A percentile compares a stretch with the other conserved stretches of the same genome.
These are phyloP conservation scores for Antigone vipio DNA, from an alignment of 2,113 vertebrate species.

Conservation along the genomic window DNA sequence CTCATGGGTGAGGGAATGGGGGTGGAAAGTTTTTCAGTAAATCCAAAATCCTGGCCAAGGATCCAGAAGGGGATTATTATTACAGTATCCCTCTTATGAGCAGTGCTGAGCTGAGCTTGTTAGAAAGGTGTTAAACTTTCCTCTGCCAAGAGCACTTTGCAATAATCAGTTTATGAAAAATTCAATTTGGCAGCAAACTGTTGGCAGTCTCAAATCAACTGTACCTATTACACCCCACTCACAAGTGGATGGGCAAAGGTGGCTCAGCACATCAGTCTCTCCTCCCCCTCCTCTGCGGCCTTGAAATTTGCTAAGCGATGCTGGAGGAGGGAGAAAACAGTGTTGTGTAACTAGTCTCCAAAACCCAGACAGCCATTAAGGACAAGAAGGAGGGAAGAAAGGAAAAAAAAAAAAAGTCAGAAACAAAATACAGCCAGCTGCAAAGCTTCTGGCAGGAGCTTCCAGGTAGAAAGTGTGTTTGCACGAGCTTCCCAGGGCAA, in stretches of 20 bases:
- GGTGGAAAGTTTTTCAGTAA: neutral
- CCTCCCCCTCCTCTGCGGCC: neutral
- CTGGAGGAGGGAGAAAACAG: slow-evolving; percentile 22
- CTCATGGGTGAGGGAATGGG: neutral
- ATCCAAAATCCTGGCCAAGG: slow-evolving; percentile 34
- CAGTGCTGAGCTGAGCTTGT: slow-evolving; percentile 31
- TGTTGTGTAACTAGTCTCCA: slow-evolving; percentile 42
- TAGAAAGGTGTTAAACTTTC: slow-evolving; percentile 55
- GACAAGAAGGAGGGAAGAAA: neutral
- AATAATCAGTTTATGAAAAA: slow-evolving; percentile 60
- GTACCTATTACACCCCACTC: slow-evolving; percentile 31
- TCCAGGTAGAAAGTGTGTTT: neutral
- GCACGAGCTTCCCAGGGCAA: neutral
- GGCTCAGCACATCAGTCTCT: neutral
- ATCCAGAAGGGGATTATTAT: slow-evolving; percentile 30
- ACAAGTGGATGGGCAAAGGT: slow-evolving; percentile 53
- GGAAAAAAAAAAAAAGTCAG: neutral
- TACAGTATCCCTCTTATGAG: neutral
- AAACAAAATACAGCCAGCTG: slow-evolving; percentile 4
- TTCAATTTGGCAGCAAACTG: slow-evolving; percentile 55
- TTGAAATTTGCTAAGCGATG: slow-evolving; percentile 20
- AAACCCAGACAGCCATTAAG: neutral
- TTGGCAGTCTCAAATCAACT: slow-evolving; percentile 46
- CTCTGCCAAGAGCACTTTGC: slow-evolving; percentile 48
- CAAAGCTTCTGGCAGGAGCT: slow-evolving; percentile 14